Conservation (phyloP, 2,113 vertebrate genomes). For the Eptatretus burgeri region DNA sequence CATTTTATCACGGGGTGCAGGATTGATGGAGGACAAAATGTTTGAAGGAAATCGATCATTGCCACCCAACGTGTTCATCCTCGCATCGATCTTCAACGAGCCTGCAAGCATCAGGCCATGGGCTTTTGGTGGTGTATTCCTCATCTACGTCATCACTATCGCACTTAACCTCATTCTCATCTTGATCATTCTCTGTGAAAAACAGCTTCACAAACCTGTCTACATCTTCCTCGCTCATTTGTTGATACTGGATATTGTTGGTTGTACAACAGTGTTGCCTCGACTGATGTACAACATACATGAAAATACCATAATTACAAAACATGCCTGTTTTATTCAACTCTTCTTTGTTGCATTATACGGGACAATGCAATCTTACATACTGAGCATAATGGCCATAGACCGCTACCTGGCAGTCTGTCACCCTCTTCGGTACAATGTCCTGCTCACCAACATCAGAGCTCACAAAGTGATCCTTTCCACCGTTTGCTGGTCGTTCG, state of each 20-base stretch:
- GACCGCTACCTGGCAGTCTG: conserved; percentile 3
- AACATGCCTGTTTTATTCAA: background rate
- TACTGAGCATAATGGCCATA: background rate
- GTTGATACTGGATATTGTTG: background rate
- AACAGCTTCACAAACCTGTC: background rate
- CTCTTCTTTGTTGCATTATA: background rate
- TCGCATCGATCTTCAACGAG: no score
- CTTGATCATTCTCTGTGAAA: background rate
- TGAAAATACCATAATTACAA: background rate
- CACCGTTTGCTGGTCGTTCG: background rate
- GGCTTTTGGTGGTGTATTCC: background rate
- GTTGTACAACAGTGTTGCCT: background rate
- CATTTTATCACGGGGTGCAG: no score
- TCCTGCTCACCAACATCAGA: background rate
- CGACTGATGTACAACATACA: background rate
- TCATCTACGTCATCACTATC: background rate
- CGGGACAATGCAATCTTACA: background rate
- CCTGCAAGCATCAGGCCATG: background rate
- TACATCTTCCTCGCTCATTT: background rate
- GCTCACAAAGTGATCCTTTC: background rate
- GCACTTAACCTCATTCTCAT: background rate
- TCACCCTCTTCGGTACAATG: conserved; percentile 1
- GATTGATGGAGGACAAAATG: no score
- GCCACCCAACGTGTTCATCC: no score
- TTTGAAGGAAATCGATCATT: no score